Percentiles rank a stretch among this genome's conserved stretches.
These are phyloP conservation scores for Pitta sordida DNA, from an alignment of 2,113 vertebrate genomes.

Conservation along the genomic window DNA sequence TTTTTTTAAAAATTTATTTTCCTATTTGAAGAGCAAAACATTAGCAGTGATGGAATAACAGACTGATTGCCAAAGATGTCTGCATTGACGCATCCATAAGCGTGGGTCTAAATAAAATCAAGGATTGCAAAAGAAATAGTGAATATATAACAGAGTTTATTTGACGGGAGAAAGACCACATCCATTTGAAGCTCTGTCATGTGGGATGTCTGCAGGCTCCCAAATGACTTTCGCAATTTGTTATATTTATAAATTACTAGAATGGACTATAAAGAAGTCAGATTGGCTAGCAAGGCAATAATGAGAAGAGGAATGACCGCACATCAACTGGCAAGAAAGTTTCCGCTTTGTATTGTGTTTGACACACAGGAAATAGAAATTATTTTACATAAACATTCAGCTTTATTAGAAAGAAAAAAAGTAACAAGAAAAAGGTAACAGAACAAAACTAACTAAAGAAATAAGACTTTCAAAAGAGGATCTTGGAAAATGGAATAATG, in stretches of 20 bases:
- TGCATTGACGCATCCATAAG: neutral
- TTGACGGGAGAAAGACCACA: neutral
- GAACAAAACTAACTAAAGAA: slow-evolving; percentile 24
- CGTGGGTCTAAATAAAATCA: slow-evolving; percentile 2
- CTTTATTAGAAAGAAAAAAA: slow-evolving; percentile 35
- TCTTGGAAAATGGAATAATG: neutral
- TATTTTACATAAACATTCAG: slow-evolving; percentile 52
- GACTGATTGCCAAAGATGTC: neutral
- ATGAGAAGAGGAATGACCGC: slow-evolving; percentile 52
- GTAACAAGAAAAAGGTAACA: slow-evolving; percentile 42
- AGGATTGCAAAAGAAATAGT: neutral
- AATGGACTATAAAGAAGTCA: slow-evolving; percentile 49
- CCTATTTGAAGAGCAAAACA: neutral
- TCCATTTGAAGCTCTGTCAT: neutral
- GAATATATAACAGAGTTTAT: neutral
- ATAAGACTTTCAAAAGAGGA: slow-evolving; percentile 30
- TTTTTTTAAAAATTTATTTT: neutral
- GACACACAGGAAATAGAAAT: slow-evolving; percentile 59
- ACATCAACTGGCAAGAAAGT: slow-evolving; percentile 15
- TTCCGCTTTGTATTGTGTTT: slow-evolving; percentile 51
- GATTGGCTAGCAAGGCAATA: slow-evolving; percentile 36
- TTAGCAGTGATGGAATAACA: neutral
- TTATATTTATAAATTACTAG: slow-evolving; percentile 59
- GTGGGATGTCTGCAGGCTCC: slow-evolving; percentile 12
- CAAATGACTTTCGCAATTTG: slow-evolving; percentile 23